These are phyloP conservation scores for Arctia plantaginis DNA, from an alignment of 2,888 invertebrate species.

Conservation along the genomic window DNA sequence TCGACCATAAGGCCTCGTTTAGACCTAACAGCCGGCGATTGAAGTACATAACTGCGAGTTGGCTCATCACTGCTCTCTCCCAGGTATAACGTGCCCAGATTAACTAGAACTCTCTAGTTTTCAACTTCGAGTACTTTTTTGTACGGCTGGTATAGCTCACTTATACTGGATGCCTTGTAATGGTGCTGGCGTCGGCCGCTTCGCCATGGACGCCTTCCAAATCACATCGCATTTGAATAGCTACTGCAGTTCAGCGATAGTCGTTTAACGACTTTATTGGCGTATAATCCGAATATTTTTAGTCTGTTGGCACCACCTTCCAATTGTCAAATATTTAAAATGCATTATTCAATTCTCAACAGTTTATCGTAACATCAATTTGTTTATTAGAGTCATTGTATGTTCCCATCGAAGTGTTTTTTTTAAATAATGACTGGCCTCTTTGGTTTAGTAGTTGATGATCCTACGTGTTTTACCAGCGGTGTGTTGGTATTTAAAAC, in stretches of 20 bases:
- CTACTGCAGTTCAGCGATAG: slow-evolving; percentile 71
- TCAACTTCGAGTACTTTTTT: slow-evolving; percentile 44
- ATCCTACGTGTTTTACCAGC: no score
- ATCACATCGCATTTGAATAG: slow-evolving; percentile 80
- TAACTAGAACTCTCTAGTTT: slow-evolving; percentile 54
- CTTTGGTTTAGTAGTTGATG: no score
- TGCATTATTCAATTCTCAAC: neutral
- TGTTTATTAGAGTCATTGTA: neutral
- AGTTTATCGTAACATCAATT: neutral
- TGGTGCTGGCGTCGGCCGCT: slow-evolving; percentile 64
- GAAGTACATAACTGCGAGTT: slow-evolving; percentile 74
- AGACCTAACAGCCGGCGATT: slow-evolving; percentile 75
- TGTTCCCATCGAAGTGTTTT: neutral
- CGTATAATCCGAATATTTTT: slow-evolving; percentile 50
- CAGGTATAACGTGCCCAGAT: slow-evolving; percentile 70
- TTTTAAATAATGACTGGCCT: no score
- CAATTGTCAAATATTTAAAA: slow-evolving; percentile 10
- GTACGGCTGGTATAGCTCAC: slow-evolving; percentile 56
- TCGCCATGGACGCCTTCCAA: slow-evolving; percentile 77
- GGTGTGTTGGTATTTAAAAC: no score
- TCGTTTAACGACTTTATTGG: slow-evolving; percentile 72
- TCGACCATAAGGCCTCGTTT: slow-evolving; percentile 67
- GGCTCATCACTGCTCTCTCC: slow-evolving; percentile 75
- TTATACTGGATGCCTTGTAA: slow-evolving; percentile 63
- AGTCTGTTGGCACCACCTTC: slow-evolving; percentile 22